These are phyloP conservation scores for Danaus melanippus DNA, from an alignment of 1,140 invertebrate genomes.

Conservation along the genomic window DNA sequence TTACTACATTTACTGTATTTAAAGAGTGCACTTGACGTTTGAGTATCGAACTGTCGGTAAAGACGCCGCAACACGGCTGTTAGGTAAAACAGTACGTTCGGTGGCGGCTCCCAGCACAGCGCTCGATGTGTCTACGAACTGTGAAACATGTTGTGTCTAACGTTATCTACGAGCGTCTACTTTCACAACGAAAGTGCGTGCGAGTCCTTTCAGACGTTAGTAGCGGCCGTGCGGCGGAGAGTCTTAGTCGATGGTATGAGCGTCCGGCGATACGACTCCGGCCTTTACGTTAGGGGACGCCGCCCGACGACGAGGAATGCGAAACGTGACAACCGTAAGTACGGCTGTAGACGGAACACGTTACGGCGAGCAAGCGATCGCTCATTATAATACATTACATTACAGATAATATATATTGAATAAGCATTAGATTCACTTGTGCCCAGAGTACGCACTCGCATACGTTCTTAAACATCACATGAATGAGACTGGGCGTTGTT, in stretches of 20 bases:
- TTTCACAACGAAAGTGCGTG: constrained; percentile 26
- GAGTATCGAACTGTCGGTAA: constrained; percentile 3
- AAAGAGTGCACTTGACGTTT: background rate
- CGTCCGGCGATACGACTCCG: constrained; percentile 41
- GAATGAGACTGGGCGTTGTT: constrained; percentile 6
- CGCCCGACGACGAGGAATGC: constrained; percentile 23
- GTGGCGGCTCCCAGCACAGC: constrained; percentile 2
- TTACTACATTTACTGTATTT: background rate
- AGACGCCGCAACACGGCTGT: constrained; percentile 13
- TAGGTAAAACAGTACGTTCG: constrained; percentile 22
- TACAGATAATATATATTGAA: no score
- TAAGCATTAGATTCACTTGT: no score
- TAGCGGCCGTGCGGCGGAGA: constrained; percentile 23
- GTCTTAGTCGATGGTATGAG: constrained; percentile 51
- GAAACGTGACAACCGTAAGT: constrained; percentile 34
- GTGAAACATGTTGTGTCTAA: constrained; percentile 9
- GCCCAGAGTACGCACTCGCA: no score
- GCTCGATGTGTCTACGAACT: background rate
- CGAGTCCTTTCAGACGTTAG: constrained; percentile 28
- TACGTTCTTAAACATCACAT: no score
- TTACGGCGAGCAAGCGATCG: constrained; percentile 14
- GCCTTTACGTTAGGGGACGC: constrained; percentile 29
- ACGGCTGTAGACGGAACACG: constrained; percentile 27
- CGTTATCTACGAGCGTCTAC: constrained; percentile 24
- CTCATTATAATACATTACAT: constrained; percentile 1